phyloP scores from a whole-genome alignment of 1,140 invertebrate genomes.

The Procambarus virginalis region DNA sequence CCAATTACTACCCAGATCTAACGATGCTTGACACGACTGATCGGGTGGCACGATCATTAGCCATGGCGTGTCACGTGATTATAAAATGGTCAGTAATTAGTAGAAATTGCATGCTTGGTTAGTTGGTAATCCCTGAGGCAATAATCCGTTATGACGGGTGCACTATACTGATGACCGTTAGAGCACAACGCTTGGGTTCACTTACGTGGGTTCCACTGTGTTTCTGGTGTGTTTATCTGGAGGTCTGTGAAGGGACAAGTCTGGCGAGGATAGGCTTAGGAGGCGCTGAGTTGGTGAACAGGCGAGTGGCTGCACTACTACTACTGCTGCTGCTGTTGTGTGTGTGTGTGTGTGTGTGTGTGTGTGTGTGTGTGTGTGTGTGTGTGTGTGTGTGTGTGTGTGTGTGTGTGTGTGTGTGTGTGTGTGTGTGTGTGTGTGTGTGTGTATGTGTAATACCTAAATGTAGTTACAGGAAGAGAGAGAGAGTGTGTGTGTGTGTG shows the following conservation, averaged over 20 bases:
- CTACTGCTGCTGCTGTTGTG: not conserved
- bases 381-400: slow-evolving; percentile 19
- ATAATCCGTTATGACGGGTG: not conserved
- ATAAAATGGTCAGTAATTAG: not conserved
- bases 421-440: too few species aligned
- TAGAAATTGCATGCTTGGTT: not conserved
- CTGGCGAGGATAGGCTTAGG: not conserved
- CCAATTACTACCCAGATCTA: too few species aligned
- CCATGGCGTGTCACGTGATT: not conserved
- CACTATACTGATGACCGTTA: not conserved
- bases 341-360: slow-evolving; percentile 30
- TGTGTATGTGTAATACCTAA: too few species aligned
- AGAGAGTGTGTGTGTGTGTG: too few species aligned
- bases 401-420: not conserved
- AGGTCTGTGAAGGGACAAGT: not conserved
- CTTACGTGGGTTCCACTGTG: not conserved
- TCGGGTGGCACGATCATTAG: too few species aligned
- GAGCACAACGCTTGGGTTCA: not conserved
- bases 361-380: slow-evolving; percentile 21
- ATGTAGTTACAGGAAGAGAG: too few species aligned
- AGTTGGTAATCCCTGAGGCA: not conserved
- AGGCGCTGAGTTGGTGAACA: not conserved
- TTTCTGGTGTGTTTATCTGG: not conserved
- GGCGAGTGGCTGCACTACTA: not conserved
- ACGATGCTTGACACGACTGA: too few species aligned